These are phyloP conservation scores for Bombus polaris DNA, from an alignment of 1,140 invertebrate species.

Conservation along the genomic window DNA sequence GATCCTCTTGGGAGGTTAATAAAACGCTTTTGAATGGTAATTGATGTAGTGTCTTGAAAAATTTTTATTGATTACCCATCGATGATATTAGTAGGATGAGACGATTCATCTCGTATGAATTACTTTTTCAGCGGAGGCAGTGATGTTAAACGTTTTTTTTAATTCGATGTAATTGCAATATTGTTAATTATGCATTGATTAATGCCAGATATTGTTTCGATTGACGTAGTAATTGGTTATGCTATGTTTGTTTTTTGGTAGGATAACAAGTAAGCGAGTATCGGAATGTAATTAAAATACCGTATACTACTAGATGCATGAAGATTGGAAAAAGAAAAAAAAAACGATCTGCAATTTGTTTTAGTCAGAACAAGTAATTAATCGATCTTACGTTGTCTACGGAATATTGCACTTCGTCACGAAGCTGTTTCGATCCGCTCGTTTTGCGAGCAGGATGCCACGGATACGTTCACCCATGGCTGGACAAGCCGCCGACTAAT, in stretches of 20 bases:
- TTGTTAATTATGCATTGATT: not conserved
- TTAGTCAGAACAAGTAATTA: conserved; percentile 50
- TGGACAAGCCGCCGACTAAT: conserved; percentile 35
- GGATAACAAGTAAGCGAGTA: not conserved
- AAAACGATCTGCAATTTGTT: conserved; percentile 49
- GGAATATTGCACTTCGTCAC: conserved; percentile 12
- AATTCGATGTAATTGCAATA: not conserved
- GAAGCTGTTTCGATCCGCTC: conserved; percentile 29
- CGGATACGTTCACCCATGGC: conserved; percentile 47
- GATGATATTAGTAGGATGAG: not conserved
- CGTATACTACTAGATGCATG: not conserved
- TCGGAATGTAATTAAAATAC: not conserved
- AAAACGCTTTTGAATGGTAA: not conserved
- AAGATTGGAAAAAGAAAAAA: conserved; percentile 32
- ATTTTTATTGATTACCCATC: not conserved
- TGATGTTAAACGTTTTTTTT: not conserved
- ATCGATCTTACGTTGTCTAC: conserved; percentile 56
- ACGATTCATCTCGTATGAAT: not conserved
- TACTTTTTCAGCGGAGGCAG: not conserved
- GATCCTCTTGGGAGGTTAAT: not conserved
- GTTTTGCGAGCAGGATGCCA: conserved; percentile 6
- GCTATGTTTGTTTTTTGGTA: not conserved
- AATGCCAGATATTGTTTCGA: not conserved
- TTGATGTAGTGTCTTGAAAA: not conserved
- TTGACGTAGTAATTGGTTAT: not conserved